Evolutionary conservation across 2,113 vertebrate species (phyloP), one percentile per base, ranked within the genome.

Genomic region (Aptenodytes forsteri): DNA sequence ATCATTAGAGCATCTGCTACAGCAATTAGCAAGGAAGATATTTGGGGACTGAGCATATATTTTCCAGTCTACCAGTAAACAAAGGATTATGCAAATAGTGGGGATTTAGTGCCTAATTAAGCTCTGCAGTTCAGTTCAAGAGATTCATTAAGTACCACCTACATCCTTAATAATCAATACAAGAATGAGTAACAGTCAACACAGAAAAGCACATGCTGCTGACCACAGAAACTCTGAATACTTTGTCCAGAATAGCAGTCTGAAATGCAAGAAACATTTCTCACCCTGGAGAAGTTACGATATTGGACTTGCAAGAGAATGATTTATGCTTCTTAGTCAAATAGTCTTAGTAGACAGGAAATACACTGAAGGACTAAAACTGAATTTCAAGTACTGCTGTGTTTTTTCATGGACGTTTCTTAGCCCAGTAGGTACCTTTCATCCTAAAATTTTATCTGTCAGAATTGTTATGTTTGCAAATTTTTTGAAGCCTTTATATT

Each of bases 31-130:
- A 96, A 88, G 90, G 84, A 97, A 95, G 93, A 93, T 89, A 98
- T 94, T 78, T 88, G 80, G 93, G 91, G 79, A 92, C 85, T 52
- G 20, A 64, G 88, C 42, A 83, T 96, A 76, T 92, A 97, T 98
- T 94, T 97, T 97, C 96, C 94, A 90, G 82, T 95, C 96, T 97
- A 95, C 88, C 72, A 95, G 78, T 90, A 95, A 96, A 96, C 91
- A 97, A 97, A 97, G 96, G 90, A 96, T 92, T 97, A 97, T 90
- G 87, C 91, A 96, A 96, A 97, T 95, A 79, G 89, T 89, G 87
- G 97, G 89, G 90, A 98, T 97, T 97, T 97, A 95, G 95, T 95
- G 90, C 91, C 94, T 97, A 96, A 96, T 72, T 97, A 97, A 89
- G 89, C 87, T 87, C 46, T 88, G 90, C 77, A 91, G 86, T 93